Evolutionary conservation across 1,140 invertebrate genomes (phyloP), one percentile per base, ranked within the genome.

Genomic region (Bombus terrestris): DNA sequence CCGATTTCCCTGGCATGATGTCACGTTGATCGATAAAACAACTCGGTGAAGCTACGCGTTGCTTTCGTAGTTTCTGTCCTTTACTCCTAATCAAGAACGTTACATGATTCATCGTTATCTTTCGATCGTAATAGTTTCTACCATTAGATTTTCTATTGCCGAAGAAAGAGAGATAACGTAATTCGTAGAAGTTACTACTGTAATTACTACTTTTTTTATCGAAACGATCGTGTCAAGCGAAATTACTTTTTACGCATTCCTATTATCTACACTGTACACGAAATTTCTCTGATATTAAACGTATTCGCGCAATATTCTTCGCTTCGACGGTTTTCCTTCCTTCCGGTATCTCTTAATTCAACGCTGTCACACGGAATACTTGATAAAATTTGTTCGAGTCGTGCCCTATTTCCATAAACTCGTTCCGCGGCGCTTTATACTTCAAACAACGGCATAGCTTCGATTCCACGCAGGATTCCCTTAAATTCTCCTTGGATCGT

Each of bases 361-460:
- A 66, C 32, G 12, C 22, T 12, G 32, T 66, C 64, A 10, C 22
- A 5, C 28, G 43, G 12, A 28, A 13, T 37, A n/a, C 22, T 35
- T 22, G 18, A 18, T 69, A 35, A 69, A 80, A 69, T 53, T 47
- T 15, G 13, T 37, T 80, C 43, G 25, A 37, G 28, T 25, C 32
- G 3, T 71, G 13, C 25, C 10, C n/a, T 28, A 66, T 78, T 64
- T 62, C 32, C 41, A 39, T 69, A 80, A 80, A 68, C 41, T 80
- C 32, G 78, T 47, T 35, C 41, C 41, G 9, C 64, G 41, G 9
- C 3, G 37, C 22, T 76, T 76, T 69, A 53, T n/a, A 41, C 41
- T 47, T 22, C 3, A 39, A 69, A 37, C 64, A 28, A 43, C 8
- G 15, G 32, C n/a, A 1, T n/a, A 25, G 32, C 8, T 69, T 69